Evolutionary conservation across 2,113 vertebrate species (phyloP).

Genomic region (Myodes glareolus): DNA sequence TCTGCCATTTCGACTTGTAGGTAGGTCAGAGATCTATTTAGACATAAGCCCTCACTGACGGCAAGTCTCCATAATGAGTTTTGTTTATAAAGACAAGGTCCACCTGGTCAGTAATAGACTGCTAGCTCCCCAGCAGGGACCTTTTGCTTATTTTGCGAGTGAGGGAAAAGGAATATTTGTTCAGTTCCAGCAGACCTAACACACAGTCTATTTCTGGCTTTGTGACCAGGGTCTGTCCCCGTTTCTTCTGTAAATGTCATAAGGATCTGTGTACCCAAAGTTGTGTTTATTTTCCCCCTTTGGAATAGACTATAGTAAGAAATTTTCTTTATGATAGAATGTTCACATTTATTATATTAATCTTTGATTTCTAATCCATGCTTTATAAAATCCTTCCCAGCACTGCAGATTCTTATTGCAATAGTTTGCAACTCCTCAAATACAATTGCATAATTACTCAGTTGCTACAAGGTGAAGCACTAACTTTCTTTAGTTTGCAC

Average conservation of each 20-base stretch:
- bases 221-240: slow-evolving; percentile 30
- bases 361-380: slow-evolving; percentile 30
- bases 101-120: slow-evolving; percentile 27
- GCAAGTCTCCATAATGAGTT: slow-evolving; percentile 5
- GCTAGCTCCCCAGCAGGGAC: slow-evolving; percentile 6
- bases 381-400: neutral
- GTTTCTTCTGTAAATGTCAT: slow-evolving; percentile 73
- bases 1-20: neutral
- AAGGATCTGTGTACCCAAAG: slow-evolving; percentile 17
- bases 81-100: slow-evolving; percentile 57
- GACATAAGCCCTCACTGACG: slow-evolving; percentile 4
- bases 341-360: slow-evolving; percentile 22
- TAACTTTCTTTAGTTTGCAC: neutral
- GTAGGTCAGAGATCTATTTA: slow-evolving; percentile 20
- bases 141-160: slow-evolving; percentile 66
- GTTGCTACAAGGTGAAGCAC: neutral
- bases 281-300: slow-evolving; percentile 39
- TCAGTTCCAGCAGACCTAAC: slow-evolving; percentile 12
- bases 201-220: slow-evolving; percentile 55
- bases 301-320: slow-evolving; percentile 1
- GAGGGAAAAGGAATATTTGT: slow-evolving; percentile 59
- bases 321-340: slow-evolving; percentile 16
- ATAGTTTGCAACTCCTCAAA: neutral
- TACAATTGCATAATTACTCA: neutral
- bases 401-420: neutral